Base-by-base conservation (phyloP, 2,888 invertebrate species). In the Ecdyonurus torrentis region DNA sequence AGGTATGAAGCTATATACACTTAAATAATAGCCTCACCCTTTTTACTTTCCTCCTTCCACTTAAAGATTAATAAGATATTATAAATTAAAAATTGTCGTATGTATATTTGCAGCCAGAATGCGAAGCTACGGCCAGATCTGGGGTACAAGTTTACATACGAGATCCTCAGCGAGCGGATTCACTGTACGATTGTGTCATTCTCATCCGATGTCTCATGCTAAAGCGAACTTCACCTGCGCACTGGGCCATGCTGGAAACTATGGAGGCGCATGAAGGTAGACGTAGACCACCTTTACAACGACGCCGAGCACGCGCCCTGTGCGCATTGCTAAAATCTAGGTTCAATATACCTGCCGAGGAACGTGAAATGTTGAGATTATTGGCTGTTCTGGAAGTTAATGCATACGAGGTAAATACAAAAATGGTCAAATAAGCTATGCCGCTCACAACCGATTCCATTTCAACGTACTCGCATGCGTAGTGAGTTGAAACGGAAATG, bases 321-420 rank as follows among this genome's bases (percentile, higher is more conserved):
- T 64, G 66, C n/a, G 50, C 64, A 23, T 20, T 63, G 10, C 61
- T 68, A 7, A 60, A 65, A 50, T 58, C 62, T 37, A 59, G 66
- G 10, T 67, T 63, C 58, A 50, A 61, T 25, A 58, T 67, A 1
- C 24, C 66, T 2, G 63, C 65, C 3, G 52, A 64, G 1, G 52
- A 63, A 7, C 5, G 23, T 5, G 68, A 68, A 52, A 66, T 68
- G 25, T 53, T 66, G 7, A 61, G 60, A 15, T 64, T 68, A 18
- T 68, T 58, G 23, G 69, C 69, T 23, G 67, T 68, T 24, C 64
- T 69, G 20, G 69, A 70, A 52, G 67, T 67, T n/a, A 70, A 70
- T 52, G 64, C 65, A 5, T 65, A 67, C 22, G 70, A 70, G 23
- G 64, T 70, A 23, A 66, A 19, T 5, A 37, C 15, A n/a, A n/a